Evolutionary conservation across 1,140 invertebrate species (phyloP), one percentile per base, ranked within the genome.

Genomic region (Drosophila quadrilineata): DNA sequence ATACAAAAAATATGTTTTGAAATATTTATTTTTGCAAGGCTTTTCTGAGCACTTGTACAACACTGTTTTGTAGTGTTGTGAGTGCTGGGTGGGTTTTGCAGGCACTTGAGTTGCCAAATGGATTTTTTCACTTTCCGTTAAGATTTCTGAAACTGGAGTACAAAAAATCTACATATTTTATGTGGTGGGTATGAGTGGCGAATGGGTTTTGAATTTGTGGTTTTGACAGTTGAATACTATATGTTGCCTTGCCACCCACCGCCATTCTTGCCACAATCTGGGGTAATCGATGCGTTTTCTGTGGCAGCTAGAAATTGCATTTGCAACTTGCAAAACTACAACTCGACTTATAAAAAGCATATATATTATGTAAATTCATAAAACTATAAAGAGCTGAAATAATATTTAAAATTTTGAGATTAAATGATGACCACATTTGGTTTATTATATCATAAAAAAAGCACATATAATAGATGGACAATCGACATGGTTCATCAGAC

Each of bases 141-240:
- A 41, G 16, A 26, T 26, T 65, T 35, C 21, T 49, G 41, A 21
- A 46, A 33, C 43, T 33, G 45, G n/a, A 19, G 6, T 8, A 14
- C 33, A 24, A 6, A 8, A 46, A 6, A 12, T 43, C 21, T 26
- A 53, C 28, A 16, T 17, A 4, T 6, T 2, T 10, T 31, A 19
- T 22, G 26, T 38, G 45, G 26, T 21, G 31, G 38, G 17, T 10
- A 9, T 9, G 46, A 12, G 48, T 59, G 46, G 49, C 60, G 41
- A 73, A 70, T 79, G 75, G 48, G 33, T 21, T 72, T 69, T 63
- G 46, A 60, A 69, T 77, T 77, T 77, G 74, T 57, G 64, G 63
- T 49, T 52, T 60, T 36, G 29, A 41, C 54, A 35, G 31, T 21
- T 63, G 36, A n/a, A 6, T 16, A 10, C n/a, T 10, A 9, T 33